Evolutionary conservation across 2,113 vertebrate genomes (phyloP).

Genomic region (Grantiella picta): DNA sequence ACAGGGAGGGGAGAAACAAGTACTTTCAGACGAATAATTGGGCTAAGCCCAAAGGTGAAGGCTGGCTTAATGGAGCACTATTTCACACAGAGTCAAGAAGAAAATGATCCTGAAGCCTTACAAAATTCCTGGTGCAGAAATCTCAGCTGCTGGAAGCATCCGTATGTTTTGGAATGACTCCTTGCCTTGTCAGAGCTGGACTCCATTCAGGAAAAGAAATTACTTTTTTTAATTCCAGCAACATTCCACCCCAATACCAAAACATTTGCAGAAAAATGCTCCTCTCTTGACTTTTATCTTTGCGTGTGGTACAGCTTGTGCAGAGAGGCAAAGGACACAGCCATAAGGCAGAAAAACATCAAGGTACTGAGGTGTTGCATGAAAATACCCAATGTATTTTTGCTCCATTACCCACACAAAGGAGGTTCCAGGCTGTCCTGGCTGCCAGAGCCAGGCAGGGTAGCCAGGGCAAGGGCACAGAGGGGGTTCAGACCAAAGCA

Average conservation of each 20-base stretch:
- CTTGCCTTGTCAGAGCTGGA: neutral
- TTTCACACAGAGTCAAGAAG: neutral
- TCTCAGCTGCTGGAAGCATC: neutral
- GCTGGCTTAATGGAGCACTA: neutral
- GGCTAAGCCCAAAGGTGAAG: neutral
- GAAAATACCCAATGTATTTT: neutral
- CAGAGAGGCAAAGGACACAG: neutral
- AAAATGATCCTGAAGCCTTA: neutral
- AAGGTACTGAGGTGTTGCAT: neutral
- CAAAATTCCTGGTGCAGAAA: neutral
- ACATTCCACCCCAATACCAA: neutral
- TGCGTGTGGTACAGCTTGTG: rapidly evolving
- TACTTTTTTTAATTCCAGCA: neutral
- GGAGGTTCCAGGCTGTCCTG: neutral
- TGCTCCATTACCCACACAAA: neutral
- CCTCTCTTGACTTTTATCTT: neutral
- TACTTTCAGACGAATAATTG: neutral
- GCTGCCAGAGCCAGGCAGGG: neutral
- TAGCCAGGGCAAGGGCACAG: neutral
- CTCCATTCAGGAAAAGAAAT: neutral
- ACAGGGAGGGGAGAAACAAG: neutral
- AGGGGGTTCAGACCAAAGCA: neutral
- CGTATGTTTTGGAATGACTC: neutral
- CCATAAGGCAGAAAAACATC: neutral
- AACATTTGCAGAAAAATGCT: neutral